Conservation (phyloP, 2,888 invertebrate genomes). For the Trissolcus brochymenae region DNA sequence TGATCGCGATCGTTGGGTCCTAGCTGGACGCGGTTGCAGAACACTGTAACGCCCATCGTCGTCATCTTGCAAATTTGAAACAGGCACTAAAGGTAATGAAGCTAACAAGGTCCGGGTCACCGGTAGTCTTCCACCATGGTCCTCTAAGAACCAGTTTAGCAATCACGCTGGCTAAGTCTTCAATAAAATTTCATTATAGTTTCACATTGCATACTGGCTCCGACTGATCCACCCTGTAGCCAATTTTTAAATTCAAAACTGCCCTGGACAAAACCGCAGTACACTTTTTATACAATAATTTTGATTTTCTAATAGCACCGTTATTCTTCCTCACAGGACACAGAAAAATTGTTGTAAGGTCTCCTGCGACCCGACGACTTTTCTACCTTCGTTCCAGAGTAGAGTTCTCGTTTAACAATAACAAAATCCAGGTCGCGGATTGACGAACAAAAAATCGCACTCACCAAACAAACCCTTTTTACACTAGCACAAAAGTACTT, state of each 20-base stretch:
- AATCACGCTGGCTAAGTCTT: neutral
- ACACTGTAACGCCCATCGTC: slow-evolving; percentile 74
- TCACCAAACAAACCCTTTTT: slow-evolving; percentile 24
- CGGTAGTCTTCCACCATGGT: slow-evolving; percentile 19
- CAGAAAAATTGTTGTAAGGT: neutral
- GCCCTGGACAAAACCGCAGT: too few relatives aligned
- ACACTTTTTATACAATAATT: too few relatives aligned
- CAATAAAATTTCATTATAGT: neutral
- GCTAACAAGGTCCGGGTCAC: slow-evolving; percentile 28
- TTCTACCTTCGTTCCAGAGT: too few relatives aligned
- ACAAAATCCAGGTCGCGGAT: neutral
- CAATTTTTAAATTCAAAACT: neutral
- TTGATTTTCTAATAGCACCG: too few relatives aligned
- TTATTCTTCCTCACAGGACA: neutral
- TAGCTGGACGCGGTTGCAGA: slow-evolving; percentile 70
- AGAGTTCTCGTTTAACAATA: neutral
- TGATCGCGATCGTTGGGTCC: slow-evolving; percentile 67
- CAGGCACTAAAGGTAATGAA: neutral
- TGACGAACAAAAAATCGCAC: slow-evolving; percentile 11
- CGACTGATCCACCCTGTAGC: neutral
- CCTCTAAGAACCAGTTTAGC: slow-evolving; percentile 4
- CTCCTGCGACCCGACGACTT: too few relatives aligned
- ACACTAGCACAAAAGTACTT: slow-evolving; percentile 12
- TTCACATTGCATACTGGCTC: too few relatives aligned
- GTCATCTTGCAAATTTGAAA: slow-evolving; percentile 65